Conservation (phyloP, 2,888 invertebrate species). For the Synergus itoensis region DNA sequence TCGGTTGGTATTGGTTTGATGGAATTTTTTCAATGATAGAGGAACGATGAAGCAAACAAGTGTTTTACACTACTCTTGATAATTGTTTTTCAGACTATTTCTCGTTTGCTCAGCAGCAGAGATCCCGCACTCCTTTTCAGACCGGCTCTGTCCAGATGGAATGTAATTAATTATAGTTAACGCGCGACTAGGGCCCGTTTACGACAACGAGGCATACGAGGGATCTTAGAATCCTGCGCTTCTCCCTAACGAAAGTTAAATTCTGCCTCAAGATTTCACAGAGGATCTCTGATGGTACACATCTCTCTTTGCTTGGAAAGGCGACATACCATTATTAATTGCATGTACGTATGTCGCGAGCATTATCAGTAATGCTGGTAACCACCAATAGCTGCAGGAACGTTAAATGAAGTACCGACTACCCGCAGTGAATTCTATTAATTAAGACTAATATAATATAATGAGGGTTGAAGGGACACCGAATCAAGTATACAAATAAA, state of each 20-base stretch:
- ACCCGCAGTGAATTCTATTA: conserved; percentile 50
- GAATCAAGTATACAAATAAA: conserved; percentile 4
- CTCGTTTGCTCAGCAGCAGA: background rate
- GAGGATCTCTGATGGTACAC: conserved; percentile 11
- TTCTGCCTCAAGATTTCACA: conserved; percentile 22
- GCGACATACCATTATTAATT: conserved; percentile 38
- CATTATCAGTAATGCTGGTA: conserved; percentile 34
- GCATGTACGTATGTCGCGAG: conserved; percentile 18
- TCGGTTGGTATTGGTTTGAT: conserved; percentile 7
- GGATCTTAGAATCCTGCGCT: conserved; percentile 24
- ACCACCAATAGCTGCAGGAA: conserved; percentile 33
- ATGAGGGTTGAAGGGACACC: conserved; percentile 20
- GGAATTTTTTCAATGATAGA: background rate
- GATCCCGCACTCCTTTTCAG: background rate
- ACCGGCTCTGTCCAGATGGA: conserved; percentile 27
- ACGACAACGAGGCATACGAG: background rate
- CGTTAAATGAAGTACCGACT: conserved; percentile 31
- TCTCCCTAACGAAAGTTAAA: conserved; percentile 26
- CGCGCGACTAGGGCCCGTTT: conserved; percentile 22
- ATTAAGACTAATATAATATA: conserved; percentile 50
- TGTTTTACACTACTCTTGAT: no score
- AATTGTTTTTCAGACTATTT: background rate
- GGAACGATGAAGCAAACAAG: background rate
- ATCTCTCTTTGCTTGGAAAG: conserved; percentile 5
- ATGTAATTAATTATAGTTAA: conserved; percentile 41